Evolutionary conservation across 2,888 invertebrate genomes (phyloP).

Genomic region (Thecophora atra): DNA sequence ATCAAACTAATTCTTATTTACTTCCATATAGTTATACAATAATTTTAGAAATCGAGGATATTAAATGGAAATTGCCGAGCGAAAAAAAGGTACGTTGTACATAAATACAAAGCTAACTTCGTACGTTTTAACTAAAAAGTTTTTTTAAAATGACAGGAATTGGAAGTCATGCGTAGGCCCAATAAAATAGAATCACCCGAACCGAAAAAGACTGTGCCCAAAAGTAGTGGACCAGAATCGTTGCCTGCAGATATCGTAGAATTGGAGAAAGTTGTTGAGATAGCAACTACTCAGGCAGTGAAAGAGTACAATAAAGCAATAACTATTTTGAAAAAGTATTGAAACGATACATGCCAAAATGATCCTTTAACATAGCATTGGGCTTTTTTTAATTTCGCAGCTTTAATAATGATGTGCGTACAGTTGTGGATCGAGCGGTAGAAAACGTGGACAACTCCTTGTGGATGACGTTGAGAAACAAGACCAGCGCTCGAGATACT

Average conservation of each 20-base stretch:
- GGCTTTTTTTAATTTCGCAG: constrained; percentile 53
- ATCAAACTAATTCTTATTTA: constrained; percentile 5
- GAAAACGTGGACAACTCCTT: constrained; percentile 70
- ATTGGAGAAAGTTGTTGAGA: constrained; percentile 69
- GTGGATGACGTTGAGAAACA: constrained; percentile 71
- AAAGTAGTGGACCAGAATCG: constrained; percentile 50
- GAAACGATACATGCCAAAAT: neutral
- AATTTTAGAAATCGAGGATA: constrained; percentile 47
- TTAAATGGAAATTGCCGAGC: constrained; percentile 45
- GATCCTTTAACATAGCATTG: neutral
- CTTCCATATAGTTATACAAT: constrained; percentile 16
- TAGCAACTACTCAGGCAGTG: constrained; percentile 72
- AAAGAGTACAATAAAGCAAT: constrained; percentile 75
- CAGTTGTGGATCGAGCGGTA: constrained; percentile 71
- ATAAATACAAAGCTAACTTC: neutral
- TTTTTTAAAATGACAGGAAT: neutral
- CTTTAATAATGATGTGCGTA: constrained; percentile 67
- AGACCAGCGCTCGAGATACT: constrained; percentile 70
- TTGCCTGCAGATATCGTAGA: constrained; percentile 67
- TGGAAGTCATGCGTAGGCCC: neutral
- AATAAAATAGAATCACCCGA: neutral
- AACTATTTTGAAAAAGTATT: constrained; percentile 67
- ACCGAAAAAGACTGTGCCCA: neutral
- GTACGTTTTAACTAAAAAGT: neutral
- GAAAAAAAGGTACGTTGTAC: constrained; percentile 40